Base-by-base conservation (phyloP, 2,888 invertebrate genomes). In the Monochamus alternatus region DNA sequence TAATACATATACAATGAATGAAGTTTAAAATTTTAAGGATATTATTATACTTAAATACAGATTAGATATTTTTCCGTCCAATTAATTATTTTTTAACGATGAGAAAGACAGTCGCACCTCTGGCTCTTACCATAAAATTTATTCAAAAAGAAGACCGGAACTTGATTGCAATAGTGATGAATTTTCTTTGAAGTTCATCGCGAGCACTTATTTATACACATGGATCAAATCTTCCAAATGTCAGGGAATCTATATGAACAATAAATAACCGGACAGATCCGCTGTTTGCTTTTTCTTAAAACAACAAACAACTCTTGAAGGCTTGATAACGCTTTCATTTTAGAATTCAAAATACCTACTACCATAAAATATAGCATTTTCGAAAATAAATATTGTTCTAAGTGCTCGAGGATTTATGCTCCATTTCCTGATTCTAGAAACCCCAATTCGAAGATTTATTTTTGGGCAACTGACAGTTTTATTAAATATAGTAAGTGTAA, bases 401-500 rank as follows among this genome's bases (percentile, higher is more conserved):
- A 52, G 59, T 30, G 68, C 14, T 43, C 44, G 22, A 44, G 68
- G 68, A 68, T 68, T 68, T 68, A 68, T 68, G 68, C 58, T 30
- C 55, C 68, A 68, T 43, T 68, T 68, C 58, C 68, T 68, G 47
- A 14, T 58, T 58, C 52, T 43, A 22, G 44, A 43, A 44, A 68
- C 68, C 55, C 58, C 58, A 43, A 66, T 68, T 43, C 43, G 38
- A 43, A 59, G 43, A 59, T 38, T 68, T 68, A 68, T 68, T 59
- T 68, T 68, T 68, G 30, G 10, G 30, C 58, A 30, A 55, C 68
- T 68, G 68, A 59, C 68, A 68, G 68, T 68, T 68, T 68, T 68
- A 68, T 68, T 68, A 58, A 68, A 68, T n/a, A 47, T 67, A 52
- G 52, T 38, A 14, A 32, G n/a, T 58, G 32, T 68, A 58, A 59